phyloP scores from a whole-genome alignment of 1,140 invertebrate genomes.

The Physella acuta region DNA sequence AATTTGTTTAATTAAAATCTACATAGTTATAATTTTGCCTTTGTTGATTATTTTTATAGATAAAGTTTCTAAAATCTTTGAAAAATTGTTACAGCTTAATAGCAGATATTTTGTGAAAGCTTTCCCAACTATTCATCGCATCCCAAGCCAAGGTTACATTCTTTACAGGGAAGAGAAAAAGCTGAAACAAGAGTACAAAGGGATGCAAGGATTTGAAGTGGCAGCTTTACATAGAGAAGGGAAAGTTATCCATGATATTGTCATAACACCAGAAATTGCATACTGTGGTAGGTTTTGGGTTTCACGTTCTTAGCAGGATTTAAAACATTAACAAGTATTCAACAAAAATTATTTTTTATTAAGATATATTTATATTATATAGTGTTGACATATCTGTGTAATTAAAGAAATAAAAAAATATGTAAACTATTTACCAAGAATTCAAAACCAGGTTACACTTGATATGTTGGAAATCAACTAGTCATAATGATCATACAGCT shows the following conservation, averaged over 20 bases:
- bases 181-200: constrained; percentile 38
- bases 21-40: too few species aligned
- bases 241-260: constrained; percentile 34
- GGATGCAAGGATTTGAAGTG: constrained; percentile 27
- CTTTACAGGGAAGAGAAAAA: constrained; percentile 37
- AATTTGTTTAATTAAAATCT: too few species aligned
- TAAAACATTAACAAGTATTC: background rate
- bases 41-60: too few species aligned
- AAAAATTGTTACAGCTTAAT: constrained; percentile 39
- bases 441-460: background rate
- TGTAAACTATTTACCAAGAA: background rate
- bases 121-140: constrained; percentile 43
- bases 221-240: constrained; percentile 31
- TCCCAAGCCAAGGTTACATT: constrained; percentile 48
- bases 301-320: background rate
- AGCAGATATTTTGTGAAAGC: constrained; percentile 33
- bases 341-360: background rate
- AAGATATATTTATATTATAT: background rate
- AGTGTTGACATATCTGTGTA: background rate
- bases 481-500: too few species aligned
- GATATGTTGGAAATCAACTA: too few species aligned
- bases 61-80: too few species aligned
- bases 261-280: constrained; percentile 39
- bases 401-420: background rate
- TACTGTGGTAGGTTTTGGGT: constrained; percentile 39